Conservation (phyloP, 1,140 invertebrate genomes). For the Camponotus pennsylvanicus region DNA sequence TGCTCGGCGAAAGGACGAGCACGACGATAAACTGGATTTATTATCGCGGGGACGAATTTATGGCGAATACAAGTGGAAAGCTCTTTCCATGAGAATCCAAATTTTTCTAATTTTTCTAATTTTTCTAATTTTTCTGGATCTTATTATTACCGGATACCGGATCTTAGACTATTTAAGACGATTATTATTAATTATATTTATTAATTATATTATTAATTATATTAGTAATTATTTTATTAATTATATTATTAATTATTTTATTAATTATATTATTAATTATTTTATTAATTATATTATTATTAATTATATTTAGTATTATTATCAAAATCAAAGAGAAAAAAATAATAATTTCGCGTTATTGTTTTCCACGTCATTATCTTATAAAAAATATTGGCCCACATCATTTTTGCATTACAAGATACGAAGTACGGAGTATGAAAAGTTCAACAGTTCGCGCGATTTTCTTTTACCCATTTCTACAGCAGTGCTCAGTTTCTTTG, state of each 20-base stretch:
- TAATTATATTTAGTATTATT: background rate
- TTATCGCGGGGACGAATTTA: conserved; percentile 51
- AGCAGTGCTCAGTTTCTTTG: background rate
- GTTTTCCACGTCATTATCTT: no score
- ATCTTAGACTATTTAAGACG: background rate
- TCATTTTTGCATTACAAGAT: background rate
- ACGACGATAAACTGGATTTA: conserved; percentile 60
- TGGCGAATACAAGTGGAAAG: conserved; percentile 32
- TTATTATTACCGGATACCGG: background rate
- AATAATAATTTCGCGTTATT: background rate
- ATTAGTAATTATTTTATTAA: no score
- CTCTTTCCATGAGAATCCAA: background rate
- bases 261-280: no score
- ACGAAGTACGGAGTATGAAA: background rate
- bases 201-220: no score
- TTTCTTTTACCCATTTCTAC: background rate
- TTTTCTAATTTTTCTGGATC: background rate
- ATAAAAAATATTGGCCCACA: no score
- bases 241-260: no score
- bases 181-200: no score
- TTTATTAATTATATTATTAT: no score
- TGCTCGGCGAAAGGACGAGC: conserved; percentile 62
- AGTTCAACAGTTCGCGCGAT: background rate
- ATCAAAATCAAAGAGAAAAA: background rate
- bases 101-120: conserved; percentile 14